phyloP scores from a whole-genome alignment of 2,113 vertebrate genomes.

The Phyllostomus discolor region DNA sequence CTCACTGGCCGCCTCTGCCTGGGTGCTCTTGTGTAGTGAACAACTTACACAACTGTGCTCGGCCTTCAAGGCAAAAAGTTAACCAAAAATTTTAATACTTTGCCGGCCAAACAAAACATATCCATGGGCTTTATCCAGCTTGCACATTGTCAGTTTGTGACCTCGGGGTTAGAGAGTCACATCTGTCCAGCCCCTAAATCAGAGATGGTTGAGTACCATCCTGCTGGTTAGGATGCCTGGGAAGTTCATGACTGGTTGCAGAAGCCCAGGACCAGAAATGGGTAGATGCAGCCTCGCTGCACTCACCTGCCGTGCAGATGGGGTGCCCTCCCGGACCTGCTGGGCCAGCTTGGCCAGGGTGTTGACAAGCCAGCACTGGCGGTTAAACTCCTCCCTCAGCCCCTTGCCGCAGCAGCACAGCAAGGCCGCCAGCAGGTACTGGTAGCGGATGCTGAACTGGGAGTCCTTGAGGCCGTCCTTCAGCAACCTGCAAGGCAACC shows the following conservation, averaged over 20 bases:
- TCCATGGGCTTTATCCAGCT: background rate
- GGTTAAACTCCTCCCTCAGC: slow-evolving; percentile 93
- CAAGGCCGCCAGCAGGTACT: slow-evolving; percentile 93
- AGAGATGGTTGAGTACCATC: background rate
- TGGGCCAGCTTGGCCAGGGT: slow-evolving; percentile 90
- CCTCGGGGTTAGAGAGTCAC: background rate
- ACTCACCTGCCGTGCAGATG: slow-evolving; percentile 89
- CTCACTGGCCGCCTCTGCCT: background rate
- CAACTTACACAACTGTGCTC: background rate
- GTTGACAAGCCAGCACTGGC: slow-evolving; percentile 92
- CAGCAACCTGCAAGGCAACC: slow-evolving; percentile 85
- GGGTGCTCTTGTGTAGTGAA: background rate
- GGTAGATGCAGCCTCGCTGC: background rate
- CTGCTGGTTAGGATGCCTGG: background rate
- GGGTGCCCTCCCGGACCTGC: slow-evolving; percentile 88
- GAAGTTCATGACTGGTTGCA: background rate
- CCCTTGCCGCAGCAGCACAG: slow-evolving; percentile 94
- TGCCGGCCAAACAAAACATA: background rate
- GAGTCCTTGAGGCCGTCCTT: slow-evolving; percentile 96
- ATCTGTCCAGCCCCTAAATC: background rate
- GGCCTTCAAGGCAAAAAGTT: background rate
- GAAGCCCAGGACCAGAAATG: background rate
- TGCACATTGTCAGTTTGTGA: background rate
- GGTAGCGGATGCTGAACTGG: slow-evolving; percentile 97
- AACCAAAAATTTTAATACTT: background rate